These are phyloP conservation scores for Amphipyra berbera DNA, from an alignment of 2,888 invertebrate genomes.

Conservation along the genomic window DNA sequence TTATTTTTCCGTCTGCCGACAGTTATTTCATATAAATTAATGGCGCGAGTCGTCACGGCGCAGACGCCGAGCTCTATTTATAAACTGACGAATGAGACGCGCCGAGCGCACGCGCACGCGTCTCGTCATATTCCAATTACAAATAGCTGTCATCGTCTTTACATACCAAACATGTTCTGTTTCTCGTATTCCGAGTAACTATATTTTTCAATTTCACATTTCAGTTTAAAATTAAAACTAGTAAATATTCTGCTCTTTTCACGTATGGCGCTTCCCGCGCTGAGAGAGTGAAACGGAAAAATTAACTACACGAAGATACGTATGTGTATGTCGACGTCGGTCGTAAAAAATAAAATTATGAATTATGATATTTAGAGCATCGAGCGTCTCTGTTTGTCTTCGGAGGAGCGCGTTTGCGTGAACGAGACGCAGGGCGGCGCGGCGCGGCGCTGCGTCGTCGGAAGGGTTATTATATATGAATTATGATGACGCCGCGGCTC, in stretches of 20 bases:
- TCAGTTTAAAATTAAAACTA: constrained; percentile 58
- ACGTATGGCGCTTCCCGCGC: constrained; percentile 33
- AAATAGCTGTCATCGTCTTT: constrained; percentile 87
- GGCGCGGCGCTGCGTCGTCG: constrained; percentile 79
- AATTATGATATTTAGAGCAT: constrained; percentile 86
- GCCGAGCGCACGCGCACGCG: constrained; percentile 87
- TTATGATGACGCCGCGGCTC: constrained; percentile 88
- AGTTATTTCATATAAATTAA: constrained; percentile 90
- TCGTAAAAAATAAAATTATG: constrained; percentile 87
- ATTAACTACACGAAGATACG: constrained; percentile 68
- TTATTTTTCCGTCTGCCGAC: constrained; percentile 90
- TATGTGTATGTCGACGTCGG: constrained; percentile 62
- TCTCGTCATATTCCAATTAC: constrained; percentile 90
- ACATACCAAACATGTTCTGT: constrained; percentile 77
- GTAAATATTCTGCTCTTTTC: constrained; percentile 56
- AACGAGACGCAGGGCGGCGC: constrained; percentile 84
- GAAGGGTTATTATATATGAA: constrained; percentile 90
- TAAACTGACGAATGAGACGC: constrained; percentile 90
- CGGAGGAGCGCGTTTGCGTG: constrained; percentile 65
- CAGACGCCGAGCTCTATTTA: constrained; percentile 89
- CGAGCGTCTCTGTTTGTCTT: constrained; percentile 80
- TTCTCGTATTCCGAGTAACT: constrained; percentile 70
- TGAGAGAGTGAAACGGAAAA: constrained; percentile 73
- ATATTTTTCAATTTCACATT: constrained; percentile 68
- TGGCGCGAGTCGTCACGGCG: constrained; percentile 89